Evolutionary conservation across 2,888 invertebrate species (phyloP).

Genomic region (Eurytoma adleriae): DNA sequence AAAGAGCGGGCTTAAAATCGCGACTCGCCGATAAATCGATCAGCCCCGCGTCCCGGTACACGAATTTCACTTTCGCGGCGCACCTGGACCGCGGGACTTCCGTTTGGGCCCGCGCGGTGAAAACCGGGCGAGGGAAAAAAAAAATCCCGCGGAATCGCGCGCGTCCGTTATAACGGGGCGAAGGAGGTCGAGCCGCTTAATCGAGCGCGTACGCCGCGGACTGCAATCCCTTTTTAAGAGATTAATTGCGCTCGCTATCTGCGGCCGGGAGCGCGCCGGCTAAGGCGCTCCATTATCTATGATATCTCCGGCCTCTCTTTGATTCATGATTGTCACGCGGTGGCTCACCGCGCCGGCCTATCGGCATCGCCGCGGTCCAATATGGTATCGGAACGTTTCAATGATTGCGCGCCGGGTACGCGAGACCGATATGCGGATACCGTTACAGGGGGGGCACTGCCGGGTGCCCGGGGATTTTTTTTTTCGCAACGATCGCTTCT

Average conservation of each 20-base stretch:
- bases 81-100: neutral
- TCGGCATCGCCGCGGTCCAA: constrained; percentile 1
- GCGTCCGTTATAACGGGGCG: constrained; percentile 26
- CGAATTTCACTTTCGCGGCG: constrained; percentile 42
- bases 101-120: neutral
- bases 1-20: constrained; percentile 10
- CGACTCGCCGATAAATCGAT: constrained; percentile 35
- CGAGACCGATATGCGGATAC: neutral
- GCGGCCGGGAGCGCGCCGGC: constrained; percentile 13
- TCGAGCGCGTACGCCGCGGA: constrained; percentile 54
- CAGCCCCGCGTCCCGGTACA: neutral
- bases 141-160: constrained; percentile 1
- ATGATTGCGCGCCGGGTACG: neutral
- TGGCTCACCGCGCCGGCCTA: constrained; percentile 1
- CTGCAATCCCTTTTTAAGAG: constrained; percentile 45
- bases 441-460: neutral
- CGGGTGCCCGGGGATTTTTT: neutral
- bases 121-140: neutral
- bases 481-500: constrained; percentile 9
- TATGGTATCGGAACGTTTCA: neutral
- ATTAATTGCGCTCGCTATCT: constrained; percentile 54
- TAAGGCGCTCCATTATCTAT: constrained; percentile 29
- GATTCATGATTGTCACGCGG: constrained; percentile 52
- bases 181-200: constrained; percentile 60
- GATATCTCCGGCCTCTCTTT: constrained; percentile 47